Conservation (phyloP, 2,888 invertebrate species). For the Polyommatus iphigenia region DNA sequence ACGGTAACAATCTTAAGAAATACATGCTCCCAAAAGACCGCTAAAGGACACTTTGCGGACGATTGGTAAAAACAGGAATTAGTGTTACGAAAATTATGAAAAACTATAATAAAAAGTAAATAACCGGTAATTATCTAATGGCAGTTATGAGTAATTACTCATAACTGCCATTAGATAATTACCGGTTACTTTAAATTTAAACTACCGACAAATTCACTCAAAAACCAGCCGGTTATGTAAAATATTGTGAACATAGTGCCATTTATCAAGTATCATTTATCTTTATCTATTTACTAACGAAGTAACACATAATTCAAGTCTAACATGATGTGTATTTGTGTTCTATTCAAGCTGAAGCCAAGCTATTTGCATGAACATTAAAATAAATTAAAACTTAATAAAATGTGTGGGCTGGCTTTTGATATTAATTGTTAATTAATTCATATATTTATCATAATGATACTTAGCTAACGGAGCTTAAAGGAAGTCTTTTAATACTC, state of each 20-base stretch:
- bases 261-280: background rate
- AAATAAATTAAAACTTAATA: background rate
- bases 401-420: conserved; percentile 1
- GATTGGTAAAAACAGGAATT: too few species aligned
- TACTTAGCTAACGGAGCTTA: background rate
- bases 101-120: too few species aligned
- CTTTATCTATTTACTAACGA: conserved; percentile 12
- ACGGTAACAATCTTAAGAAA: too few species aligned
- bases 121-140: too few species aligned
- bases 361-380: conserved; percentile 5
- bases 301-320: background rate
- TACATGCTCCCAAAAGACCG: too few species aligned
- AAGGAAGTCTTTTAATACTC: background rate
- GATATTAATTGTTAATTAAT: background rate
- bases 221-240: background rate
- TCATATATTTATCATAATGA: background rate
- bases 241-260: background rate
- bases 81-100: too few species aligned
- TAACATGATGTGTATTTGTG: background rate
- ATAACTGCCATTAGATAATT: too few species aligned
- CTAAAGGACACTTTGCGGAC: too few species aligned
- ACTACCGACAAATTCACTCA: background rate
- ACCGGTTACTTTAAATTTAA: too few species aligned
- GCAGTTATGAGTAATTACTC: too few species aligned
- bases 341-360: background rate